A percentile compares a stretch with the other conserved stretches of the same genome.
Conservation (phyloP, 1,140 invertebrate genomes). For the Trichonephila clavipes region DNA sequence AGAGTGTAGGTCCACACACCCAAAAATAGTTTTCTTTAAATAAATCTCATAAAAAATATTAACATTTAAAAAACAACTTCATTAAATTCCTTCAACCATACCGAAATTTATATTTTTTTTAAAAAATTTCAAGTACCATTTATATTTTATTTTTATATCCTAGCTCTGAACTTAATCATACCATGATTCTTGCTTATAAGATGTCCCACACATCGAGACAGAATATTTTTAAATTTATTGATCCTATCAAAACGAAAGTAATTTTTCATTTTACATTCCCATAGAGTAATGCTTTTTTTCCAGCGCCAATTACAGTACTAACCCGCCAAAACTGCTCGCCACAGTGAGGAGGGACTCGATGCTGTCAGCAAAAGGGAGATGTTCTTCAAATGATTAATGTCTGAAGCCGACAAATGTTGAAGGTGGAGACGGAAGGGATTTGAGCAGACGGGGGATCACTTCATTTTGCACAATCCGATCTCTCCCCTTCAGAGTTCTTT, state of each 20-base stretch:
- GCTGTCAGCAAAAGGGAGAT: conserved; percentile 63
- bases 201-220: not conserved
- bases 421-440: conserved; percentile 46
- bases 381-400: conserved; percentile 75
- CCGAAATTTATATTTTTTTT: no score
- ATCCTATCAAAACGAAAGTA: not conserved
- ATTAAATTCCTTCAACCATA: no score
- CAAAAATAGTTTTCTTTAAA: no score
- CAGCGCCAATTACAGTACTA: conserved; percentile 60
- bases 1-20: no score
- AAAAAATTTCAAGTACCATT: no score
- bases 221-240: not conserved
- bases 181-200: not conserved
- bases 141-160: no score
- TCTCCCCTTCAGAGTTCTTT: conserved; percentile 39
- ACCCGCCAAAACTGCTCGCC: conserved; percentile 64
- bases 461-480: conserved; percentile 54
- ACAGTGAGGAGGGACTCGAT: conserved; percentile 47
- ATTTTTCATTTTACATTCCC: conserved; percentile 2
- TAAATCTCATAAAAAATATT: no score
- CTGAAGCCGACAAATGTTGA: conserved; percentile 64
- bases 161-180: no score
- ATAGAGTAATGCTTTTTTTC: conserved; percentile 12
- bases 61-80: no score
- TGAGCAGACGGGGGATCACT: conserved; percentile 44